Evolutionary conservation across 1,140 invertebrate genomes (phyloP), one percentile per base, ranked within the genome.

Genomic region (Formica exsecta): DNA sequence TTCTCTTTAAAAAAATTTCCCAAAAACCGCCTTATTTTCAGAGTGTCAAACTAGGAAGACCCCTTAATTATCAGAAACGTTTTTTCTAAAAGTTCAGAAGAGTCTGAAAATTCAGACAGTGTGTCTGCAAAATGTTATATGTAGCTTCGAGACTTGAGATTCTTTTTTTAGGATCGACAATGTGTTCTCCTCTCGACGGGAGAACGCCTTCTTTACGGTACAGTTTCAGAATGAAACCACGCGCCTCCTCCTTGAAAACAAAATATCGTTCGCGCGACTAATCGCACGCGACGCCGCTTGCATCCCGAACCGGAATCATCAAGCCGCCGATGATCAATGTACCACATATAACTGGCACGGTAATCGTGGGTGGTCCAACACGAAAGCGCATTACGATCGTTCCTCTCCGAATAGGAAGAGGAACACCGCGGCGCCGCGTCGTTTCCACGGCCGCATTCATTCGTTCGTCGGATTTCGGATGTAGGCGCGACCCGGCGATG

Each of bases 391-490:
- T 16, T 13, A 48, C 44, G 44, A 51, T 51, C 48, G 48, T 86
- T 89, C 85, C 87, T 73, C 76, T 76, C 86, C 79, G 76, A 88
- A 90, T 79, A 29, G 89, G 81, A 83, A 74, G 68, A 74, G 54
- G 79, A 51, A 51, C 16, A 51, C 48, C 79, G 73, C 86, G 75
- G 36, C 29, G 29, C 29, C 76, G 51, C 80, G 65, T 75, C 85
- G 62, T 90, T 90, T 87, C 90, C 80, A 85, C 65, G 25, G n/a
- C 41, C 32, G 48, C 32, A 16, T 51, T 9, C 22, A 38, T 61
- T 80, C 86, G 65, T 89, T 51, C 88, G 61, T 91, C 84, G 87
- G 61, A 91, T 91, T 90, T 91, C 90, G 87, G 90, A 91, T 88
- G 90, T 91, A 88, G 90, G 90, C 90, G 89, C 86, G 59, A 88